Evolutionary conservation across 2,888 invertebrate species (phyloP), one percentile per base, ranked within the genome.

Genomic region (Lapara coniferarum): DNA sequence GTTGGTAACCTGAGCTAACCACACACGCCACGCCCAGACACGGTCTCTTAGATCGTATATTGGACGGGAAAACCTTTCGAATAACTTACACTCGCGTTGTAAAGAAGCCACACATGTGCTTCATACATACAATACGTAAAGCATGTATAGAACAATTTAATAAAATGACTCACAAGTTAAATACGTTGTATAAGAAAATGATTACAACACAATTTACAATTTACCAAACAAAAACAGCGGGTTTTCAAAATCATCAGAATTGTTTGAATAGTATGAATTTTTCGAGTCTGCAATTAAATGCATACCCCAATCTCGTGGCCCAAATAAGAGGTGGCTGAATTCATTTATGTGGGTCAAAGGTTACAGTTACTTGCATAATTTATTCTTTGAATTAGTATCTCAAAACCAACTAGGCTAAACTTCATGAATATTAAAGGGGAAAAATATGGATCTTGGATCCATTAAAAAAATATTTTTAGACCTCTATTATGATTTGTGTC

Each of bases 41-140:
- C 63, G 66, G 71, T 68, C 71, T 73, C 66, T 69, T 71, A 59
- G 71, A 68, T 59, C 71, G 68, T 66, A 72, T 71, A 73, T 70
- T 83, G 82, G 79, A 83, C 80, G 80, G 84, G 84, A 89, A 92
- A 92, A 89, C 92, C 92, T 88, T 91, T 89, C 85, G 83, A 83
- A 85, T 81, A 81, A 79, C 82, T 85, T 83, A 83, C 84, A 82
- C 83, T 81, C 83, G 80, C 83, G 86, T 87, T 85, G 81, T 82
- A 85, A 80, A 80, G 91, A 91, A 91, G 85, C 89, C 92, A 74
- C 81, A 73, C 75, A 86, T 88, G 78, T 78, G 72, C 68, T 25
- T 5, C 30, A 37, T 13, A 30, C 30, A 12, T 25, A 12, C 37
- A 10, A 52, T 66, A 66, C 16, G 12, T 52, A 52, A 37, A 6